Percentiles rank a stretch among this genome's conserved stretches.
Conservation (phyloP, 2,888 invertebrate genomes). For the Gastrophysa polygoni region DNA sequence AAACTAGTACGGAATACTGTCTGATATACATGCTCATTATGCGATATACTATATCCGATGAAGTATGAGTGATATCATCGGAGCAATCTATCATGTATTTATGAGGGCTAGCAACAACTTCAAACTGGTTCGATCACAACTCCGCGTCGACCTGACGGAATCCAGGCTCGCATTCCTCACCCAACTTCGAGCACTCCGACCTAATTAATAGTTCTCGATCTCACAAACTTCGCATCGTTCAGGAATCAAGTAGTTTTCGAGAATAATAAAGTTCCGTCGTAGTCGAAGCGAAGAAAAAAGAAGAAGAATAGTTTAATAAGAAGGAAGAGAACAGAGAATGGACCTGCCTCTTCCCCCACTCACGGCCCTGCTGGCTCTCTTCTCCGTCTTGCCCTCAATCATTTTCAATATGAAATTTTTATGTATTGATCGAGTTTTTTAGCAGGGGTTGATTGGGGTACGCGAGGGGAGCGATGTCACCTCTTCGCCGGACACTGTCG, state of each 20-base stretch:
- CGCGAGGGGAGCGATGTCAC: slow-evolving; percentile 49
- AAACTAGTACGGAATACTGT: too few relatives aligned
- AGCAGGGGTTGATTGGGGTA: slow-evolving; percentile 51
- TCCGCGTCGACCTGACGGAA: slow-evolving; percentile 14
- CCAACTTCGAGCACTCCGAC: slow-evolving; percentile 24
- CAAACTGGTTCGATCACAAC: slow-evolving; percentile 20
- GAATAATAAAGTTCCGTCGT: slow-evolving; percentile 35
- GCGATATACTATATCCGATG: too few relatives aligned
- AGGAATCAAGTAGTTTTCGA: slow-evolving; percentile 33
- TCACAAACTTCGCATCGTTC: slow-evolving; percentile 23
- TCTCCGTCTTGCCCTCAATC: slow-evolving; percentile 55
- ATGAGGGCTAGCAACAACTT: slow-evolving; percentile 18
- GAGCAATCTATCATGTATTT: too few relatives aligned
- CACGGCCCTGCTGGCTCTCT: slow-evolving; percentile 2
- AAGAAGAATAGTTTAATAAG: slow-evolving; percentile 40
- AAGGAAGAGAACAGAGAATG: slow-evolving; percentile 34
- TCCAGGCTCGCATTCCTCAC: slow-evolving; percentile 8
- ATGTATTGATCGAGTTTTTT: slow-evolving; percentile 62
- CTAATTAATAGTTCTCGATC: slow-evolving; percentile 30
- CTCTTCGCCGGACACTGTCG: slow-evolving; percentile 54
- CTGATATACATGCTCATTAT: too few relatives aligned
- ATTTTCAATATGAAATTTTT: slow-evolving; percentile 62
- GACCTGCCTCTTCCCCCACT: slow-evolving; percentile 31
- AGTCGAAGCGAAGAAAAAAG: slow-evolving; percentile 7
- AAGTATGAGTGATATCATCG: too few relatives aligned